A percentile compares a stretch with the other conserved stretches of the same genome.
Conservation (phyloP, 2,888 invertebrate genomes). For the Cantharis lateralis region DNA sequence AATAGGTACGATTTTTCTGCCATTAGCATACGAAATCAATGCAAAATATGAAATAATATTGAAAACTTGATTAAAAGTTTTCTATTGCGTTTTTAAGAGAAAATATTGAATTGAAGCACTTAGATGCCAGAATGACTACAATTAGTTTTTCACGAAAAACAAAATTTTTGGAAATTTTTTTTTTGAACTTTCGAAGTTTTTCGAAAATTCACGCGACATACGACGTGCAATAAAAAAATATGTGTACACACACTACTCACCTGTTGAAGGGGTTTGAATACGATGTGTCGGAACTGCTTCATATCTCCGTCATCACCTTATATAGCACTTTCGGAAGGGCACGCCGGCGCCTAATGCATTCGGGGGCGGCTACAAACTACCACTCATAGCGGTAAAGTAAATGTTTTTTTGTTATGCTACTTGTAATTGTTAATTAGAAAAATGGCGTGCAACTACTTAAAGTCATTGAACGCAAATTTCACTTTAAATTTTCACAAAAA, state of each 20-base stretch:
- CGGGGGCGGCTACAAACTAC: constrained; percentile 25
- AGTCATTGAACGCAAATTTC: not conserved
- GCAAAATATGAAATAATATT: not conserved
- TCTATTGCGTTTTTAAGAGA: no score
- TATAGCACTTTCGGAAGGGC: constrained; percentile 29
- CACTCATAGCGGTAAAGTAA: constrained; percentile 8
- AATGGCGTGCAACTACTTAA: not conserved
- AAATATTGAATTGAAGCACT: no score
- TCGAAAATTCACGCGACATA: not conserved
- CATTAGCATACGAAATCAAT: not conserved
- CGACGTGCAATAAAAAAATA: not conserved
- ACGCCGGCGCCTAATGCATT: constrained; percentile 36
- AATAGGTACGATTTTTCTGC: not conserved
- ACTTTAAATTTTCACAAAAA: not conserved
- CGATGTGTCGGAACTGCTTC: constrained; percentile 35
- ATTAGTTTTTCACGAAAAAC: no score
- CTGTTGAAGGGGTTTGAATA: constrained; percentile 34
- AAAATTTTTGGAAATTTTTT: no score
- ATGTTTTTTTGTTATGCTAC: constrained; percentile 6
- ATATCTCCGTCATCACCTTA: constrained; percentile 34
- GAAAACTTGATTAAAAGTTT: not conserved
- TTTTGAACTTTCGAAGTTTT: no score
- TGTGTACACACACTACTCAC: constrained; percentile 28
- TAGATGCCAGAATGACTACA: no score
- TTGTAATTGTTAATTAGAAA: not conserved